These are phyloP conservation scores for Diglossa brunneiventris DNA, from an alignment of 2,113 vertebrate genomes.

Conservation along the genomic window DNA sequence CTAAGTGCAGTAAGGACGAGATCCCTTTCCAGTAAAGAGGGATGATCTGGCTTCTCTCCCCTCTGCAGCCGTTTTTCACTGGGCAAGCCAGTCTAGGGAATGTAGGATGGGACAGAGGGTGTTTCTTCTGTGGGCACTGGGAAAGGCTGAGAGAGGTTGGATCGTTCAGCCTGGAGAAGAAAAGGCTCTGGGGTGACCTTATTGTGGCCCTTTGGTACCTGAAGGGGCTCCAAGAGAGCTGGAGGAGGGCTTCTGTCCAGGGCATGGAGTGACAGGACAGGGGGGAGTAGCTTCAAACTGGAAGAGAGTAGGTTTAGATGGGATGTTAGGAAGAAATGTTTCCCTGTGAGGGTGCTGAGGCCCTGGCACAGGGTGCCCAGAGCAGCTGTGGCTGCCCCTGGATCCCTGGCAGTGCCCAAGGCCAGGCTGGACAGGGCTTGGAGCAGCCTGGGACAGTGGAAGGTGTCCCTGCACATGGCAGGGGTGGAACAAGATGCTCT, in stretches of 20 bases:
- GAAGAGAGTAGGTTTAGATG: background rate
- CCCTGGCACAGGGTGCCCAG: background rate
- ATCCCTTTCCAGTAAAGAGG: background rate
- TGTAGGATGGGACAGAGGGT: fast-evolving
- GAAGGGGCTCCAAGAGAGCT: background rate
- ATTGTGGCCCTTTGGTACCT: background rate
- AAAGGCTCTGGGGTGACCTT: background rate
- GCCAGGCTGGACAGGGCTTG: fast-evolving
- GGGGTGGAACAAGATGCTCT: fast-evolving
- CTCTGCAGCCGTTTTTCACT: background rate
- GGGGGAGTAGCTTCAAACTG: background rate
- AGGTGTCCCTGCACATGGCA: background rate
- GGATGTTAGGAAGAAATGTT: fast-evolving
- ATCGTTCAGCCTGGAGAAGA: background rate
- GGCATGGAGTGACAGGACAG: background rate
- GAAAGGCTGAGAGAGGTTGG: background rate
- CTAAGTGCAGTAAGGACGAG: background rate
- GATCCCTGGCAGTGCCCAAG: background rate
- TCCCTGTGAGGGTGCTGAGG: fast-evolving
- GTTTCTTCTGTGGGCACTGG: background rate
- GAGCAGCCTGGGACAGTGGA: fast-evolving
- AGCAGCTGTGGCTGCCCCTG: background rate
- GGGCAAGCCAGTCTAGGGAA: background rate
- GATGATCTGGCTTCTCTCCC: background rate
- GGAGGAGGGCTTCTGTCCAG: background rate